Base-by-base conservation (phyloP, 1,140 invertebrate species). In the Aphelenchoides besseyi region DNA sequence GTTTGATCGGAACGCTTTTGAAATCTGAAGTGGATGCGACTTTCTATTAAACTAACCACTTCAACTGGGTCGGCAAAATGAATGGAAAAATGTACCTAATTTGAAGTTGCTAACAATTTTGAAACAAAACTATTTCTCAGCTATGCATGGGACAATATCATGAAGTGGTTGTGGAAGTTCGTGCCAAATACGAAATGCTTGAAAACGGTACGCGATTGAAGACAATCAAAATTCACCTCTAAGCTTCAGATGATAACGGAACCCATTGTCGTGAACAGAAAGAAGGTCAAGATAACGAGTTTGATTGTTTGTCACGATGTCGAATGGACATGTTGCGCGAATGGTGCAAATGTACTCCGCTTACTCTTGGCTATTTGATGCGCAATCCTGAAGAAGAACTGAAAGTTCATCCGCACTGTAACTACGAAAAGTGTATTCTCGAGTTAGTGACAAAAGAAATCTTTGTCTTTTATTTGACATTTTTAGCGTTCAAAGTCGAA, bases 181-280 rank as follows among this genome's bases (percentile, higher is more conserved):
- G 77, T n/a, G 82, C 82, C 2, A 52, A 66, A 18, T 83, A 83
- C 62, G 67, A 81, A 52, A 84, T 83, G 82, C 68, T 83, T 3
- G 74, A 74, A 30, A 83, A 83, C 67, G 81, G n/a, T n/a, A n/a
- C n/a, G n/a, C n/a, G n/a, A n/a, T n/a, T n/a, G n/a, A n/a, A n/a
- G n/a, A n/a, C n/a, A n/a, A n/a, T n/a, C n/a, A n/a, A n/a, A n/a
- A n/a, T n/a, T n/a, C n/a, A n/a, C n/a, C n/a, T n/a, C n/a, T n/a
- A n/a, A n/a, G n/a, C n/a, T n/a, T n/a, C n/a, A n/a, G n/a, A 84
- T 30, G 82, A 84, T 8, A 63, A 83, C 64, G 82, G 82, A 66
- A 83, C 81, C 18, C 75, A 71, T 29, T 83, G 82, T 62, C 71
- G 68, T 23, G 81, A 84, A 18, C 55, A 71, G 0, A 74, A 80